phyloP scores from a whole-genome alignment of 1,140 invertebrate genomes.

The Phymastichus coffea region DNA sequence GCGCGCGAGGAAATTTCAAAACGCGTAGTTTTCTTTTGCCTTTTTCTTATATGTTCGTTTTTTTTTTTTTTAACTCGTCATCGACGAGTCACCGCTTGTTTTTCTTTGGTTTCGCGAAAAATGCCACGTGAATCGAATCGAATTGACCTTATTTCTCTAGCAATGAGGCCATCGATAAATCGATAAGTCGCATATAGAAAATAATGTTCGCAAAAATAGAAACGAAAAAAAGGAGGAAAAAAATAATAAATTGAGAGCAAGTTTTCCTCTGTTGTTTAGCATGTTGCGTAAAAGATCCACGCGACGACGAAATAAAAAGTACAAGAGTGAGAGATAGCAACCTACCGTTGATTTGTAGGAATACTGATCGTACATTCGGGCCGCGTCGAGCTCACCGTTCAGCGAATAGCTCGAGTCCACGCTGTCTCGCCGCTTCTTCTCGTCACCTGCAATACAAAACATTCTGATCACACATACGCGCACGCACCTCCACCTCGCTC shows the following conservation, averaged over 20 bases:
- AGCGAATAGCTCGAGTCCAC: conserved; percentile 67
- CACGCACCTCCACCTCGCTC: no score
- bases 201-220: not conserved
- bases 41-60: no score
- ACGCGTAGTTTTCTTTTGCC: no score
- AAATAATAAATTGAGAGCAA: no score
- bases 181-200: not conserved
- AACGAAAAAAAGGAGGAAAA: no score
- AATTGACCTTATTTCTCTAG: not conserved
- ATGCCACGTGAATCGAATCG: not conserved
- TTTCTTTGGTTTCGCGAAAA: not conserved
- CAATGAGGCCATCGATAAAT: conserved; percentile 11
- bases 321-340: no score
- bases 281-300: no score
- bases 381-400: conserved; percentile 64
- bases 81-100: conserved; percentile 7
- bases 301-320: no score
- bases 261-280: no score
- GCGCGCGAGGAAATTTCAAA: conserved; percentile 7
- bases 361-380: conserved; percentile 70
- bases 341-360: conserved; percentile 62
- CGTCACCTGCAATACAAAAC: conserved; percentile 45
- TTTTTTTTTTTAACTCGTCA: not conserved
- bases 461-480: no score
- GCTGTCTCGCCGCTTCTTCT: conserved; percentile 51